A percentile compares a stretch with the other conserved stretches of the same genome.
Conservation (phyloP, 2,797 vertebrate genomes). For the Sebastes minor region DNA sequence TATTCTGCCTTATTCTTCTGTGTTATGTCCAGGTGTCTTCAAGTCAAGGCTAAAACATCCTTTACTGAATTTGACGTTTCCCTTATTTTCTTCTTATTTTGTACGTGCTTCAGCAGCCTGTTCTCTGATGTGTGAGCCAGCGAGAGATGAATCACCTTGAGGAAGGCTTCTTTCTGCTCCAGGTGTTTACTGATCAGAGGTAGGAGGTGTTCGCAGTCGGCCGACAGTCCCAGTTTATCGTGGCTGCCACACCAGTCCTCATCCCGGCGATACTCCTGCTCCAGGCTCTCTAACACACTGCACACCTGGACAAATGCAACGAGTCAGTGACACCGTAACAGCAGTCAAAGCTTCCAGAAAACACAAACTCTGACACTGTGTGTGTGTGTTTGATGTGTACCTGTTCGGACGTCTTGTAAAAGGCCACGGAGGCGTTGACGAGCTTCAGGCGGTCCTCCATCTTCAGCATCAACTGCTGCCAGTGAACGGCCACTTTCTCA, state of each 20-base stretch:
- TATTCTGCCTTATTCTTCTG: too few relatives aligned
- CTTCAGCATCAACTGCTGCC: conserved; percentile 99
- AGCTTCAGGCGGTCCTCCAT: conserved; percentile 99
- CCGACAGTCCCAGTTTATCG: conserved; percentile 89
- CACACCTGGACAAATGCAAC: conserved; percentile 85
- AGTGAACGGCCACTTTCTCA: conserved; percentile 95
- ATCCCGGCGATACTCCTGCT: conserved; percentile 95
- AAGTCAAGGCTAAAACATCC: too few relatives aligned
- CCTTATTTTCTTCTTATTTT: background rate
- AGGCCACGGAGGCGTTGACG: conserved; percentile 97
- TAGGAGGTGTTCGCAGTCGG: conserved; percentile 92
- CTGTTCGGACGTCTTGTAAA: conserved; percentile 99
- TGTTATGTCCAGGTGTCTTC: too few relatives aligned
- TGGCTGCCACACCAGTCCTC: conserved; percentile 97
- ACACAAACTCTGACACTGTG: background rate
- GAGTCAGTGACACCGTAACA: background rate
- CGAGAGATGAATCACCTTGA: conserved; percentile 85
- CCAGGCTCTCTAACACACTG: conserved; percentile 95
- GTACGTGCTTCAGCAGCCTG: background rate
- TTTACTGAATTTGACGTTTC: background rate
- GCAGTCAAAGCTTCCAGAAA: background rate
- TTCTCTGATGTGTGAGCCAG: background rate
- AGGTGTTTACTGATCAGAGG: conserved; percentile 98
- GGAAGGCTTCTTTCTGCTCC: conserved; percentile 99
- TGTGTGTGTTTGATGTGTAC: conserved; percentile 66